Conservation (phyloP, 2,113 vertebrate genomes). For the Centropus bengalensis region DNA sequence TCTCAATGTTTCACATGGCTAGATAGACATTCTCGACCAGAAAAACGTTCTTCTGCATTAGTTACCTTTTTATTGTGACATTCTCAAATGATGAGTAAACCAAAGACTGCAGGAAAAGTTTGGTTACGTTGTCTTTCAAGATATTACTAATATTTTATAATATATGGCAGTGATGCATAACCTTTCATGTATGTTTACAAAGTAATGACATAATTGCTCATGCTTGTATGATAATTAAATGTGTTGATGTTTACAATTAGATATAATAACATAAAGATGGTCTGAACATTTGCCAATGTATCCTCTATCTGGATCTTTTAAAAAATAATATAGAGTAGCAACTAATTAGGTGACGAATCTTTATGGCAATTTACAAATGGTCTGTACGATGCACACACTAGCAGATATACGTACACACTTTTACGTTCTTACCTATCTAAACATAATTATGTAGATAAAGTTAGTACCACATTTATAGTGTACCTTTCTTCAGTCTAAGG, state of each 20-base stretch:
- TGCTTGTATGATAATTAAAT: conserved; percentile 58
- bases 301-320: conserved; percentile 23
- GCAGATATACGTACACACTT: neutral
- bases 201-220: conserved; percentile 56
- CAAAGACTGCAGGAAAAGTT: neutral
- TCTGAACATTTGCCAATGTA: conserved; percentile 56
- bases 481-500: conserved; percentile 31
- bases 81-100: neutral
- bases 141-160: conserved; percentile 22
- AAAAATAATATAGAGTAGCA: conserved; percentile 38
- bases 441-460: conserved; percentile 22
- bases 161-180: conserved; percentile 20
- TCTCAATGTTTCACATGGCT: neutral
- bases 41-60: neutral
- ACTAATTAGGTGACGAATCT: conserved; percentile 33
- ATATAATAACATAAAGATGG: conserved; percentile 58
- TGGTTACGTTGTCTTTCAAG: conserved; percentile 1
- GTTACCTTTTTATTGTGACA: neutral
- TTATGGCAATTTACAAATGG: neutral
- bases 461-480: neutral
- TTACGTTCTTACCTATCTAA: neutral
- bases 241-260: conserved; percentile 58
- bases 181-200: conserved; percentile 58
- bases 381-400: neutral
- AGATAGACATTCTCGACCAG: neutral